Conservation (phyloP, 2,797 vertebrate genomes). For the Kryptolebias ocellatus region DNA sequence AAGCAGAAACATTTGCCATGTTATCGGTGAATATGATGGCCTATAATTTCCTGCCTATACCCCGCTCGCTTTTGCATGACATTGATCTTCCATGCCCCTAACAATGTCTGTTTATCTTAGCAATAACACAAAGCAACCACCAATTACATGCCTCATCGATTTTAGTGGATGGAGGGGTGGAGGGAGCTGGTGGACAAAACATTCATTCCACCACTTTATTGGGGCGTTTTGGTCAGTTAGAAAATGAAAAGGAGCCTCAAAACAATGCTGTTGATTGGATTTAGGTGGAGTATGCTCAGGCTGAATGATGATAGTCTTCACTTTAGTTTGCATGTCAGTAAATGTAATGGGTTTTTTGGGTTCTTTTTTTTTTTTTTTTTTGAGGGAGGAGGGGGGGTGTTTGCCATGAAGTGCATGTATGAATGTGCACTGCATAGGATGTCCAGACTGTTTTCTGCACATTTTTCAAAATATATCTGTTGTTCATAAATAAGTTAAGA, state of each 20-base stretch:
- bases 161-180: constrained; percentile 66
- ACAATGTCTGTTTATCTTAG: constrained; percentile 77
- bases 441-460: background rate
- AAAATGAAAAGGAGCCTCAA: constrained; percentile 66
- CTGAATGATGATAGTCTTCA: constrained; percentile 49
- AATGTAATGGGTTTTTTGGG: background rate
- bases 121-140: constrained; percentile 75
- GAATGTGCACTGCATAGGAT: background rate
- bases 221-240: constrained; percentile 65
- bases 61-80: constrained; percentile 52
- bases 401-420: background rate
- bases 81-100: constrained; percentile 69
- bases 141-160: constrained; percentile 79
- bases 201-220: constrained; percentile 70
- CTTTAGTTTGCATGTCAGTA: constrained; percentile 14
- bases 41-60: constrained; percentile 41
- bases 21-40: constrained; percentile 56
- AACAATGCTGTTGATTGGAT: constrained; percentile 42
- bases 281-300: constrained; percentile 54
- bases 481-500: background rate
- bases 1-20: constrained; percentile 30
- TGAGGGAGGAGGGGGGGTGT: background rate
- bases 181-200: constrained; percentile 66
- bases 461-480: background rate
- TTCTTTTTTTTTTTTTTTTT: background rate